phyloP scores from a whole-genome alignment of 92 coral and sea anemone species.

The Phenganax subtilis region DNA sequence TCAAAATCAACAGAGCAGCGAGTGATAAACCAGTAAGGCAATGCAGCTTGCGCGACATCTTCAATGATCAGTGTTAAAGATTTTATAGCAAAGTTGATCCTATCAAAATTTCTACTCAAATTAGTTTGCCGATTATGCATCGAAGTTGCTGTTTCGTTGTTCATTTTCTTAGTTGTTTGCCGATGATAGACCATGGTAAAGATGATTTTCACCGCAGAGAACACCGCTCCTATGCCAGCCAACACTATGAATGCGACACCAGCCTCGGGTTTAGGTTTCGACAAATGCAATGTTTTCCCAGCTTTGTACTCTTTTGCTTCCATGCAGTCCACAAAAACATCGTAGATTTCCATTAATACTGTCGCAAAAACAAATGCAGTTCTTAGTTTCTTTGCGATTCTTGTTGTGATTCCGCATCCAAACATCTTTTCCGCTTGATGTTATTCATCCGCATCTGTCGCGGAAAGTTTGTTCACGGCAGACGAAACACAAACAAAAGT shows the following conservation, averaged over 20 bases:
- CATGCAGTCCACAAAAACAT: constrained; percentile 9
- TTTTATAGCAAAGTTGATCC: background rate
- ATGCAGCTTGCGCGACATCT: constrained; percentile 17
- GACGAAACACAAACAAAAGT: no score
- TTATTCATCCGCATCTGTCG: no score
- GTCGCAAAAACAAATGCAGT: background rate
- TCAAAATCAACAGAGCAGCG: constrained; percentile 25
- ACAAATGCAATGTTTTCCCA: constrained; percentile 11
- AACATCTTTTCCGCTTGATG: background rate
- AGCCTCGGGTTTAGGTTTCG: constrained; percentile 17
- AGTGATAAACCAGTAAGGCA: constrained; percentile 23
- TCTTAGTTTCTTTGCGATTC: background rate
- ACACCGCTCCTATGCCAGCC: background rate
- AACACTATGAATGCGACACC: constrained; percentile 1
- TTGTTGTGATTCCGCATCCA: background rate
- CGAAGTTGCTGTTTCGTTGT: background rate
- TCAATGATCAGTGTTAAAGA: constrained; percentile 6
- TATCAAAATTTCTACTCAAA: background rate
- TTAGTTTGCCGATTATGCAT: background rate
- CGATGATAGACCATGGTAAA: background rate
- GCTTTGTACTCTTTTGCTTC: constrained; percentile 8
- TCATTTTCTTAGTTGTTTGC: background rate
- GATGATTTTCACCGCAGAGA: background rate
- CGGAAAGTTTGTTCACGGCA: no score
- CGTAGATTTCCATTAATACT: constrained; percentile 5